phyloP scores from a whole-genome alignment of 1,140 invertebrate genomes.

The Cotesia chilonis region DNA sequence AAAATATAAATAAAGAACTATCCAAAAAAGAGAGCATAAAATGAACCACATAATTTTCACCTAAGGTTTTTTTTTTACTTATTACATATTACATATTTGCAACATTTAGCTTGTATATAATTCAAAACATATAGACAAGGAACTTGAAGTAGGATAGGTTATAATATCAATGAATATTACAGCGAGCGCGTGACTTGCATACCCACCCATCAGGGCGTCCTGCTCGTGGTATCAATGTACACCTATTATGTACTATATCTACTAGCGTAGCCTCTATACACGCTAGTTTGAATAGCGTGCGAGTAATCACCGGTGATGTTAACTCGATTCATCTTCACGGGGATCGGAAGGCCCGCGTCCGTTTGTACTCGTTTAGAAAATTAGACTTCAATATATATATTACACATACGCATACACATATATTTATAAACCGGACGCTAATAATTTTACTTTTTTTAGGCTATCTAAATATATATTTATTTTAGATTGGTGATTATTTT shows the following conservation, averaged over 20 bases:
- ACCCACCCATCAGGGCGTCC: slow-evolving; percentile 2
- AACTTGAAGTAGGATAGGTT: background rate
- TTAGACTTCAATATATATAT: slow-evolving; percentile 10
- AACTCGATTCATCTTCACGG: slow-evolving; percentile 18
- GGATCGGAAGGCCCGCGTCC: slow-evolving; percentile 13
- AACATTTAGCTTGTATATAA: background rate
- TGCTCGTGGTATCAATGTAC: background rate
- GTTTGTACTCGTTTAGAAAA: slow-evolving; percentile 20
- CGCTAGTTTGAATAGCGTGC: slow-evolving; percentile 15
- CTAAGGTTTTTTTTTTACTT: too few relatives aligned
- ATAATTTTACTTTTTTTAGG: too few relatives aligned
- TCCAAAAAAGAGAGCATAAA: too few relatives aligned
- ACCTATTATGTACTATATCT: background rate
- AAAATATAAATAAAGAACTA: too few relatives aligned
- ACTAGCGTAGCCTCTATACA: too few relatives aligned
- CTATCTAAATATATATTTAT: too few relatives aligned
- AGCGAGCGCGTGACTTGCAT: slow-evolving; percentile 34
- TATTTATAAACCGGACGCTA: too few relatives aligned
- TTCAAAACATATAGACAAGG: background rate
- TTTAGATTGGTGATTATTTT: too few relatives aligned
- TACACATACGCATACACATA: background rate
- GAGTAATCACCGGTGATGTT: slow-evolving; percentile 30
- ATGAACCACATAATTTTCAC: too few relatives aligned
- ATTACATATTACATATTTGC: too few relatives aligned
- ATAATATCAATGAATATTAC: slow-evolving; percentile 4